phyloP scores from a whole-genome alignment of 2,888 invertebrate species.

The Matsumyia berberina region DNA sequence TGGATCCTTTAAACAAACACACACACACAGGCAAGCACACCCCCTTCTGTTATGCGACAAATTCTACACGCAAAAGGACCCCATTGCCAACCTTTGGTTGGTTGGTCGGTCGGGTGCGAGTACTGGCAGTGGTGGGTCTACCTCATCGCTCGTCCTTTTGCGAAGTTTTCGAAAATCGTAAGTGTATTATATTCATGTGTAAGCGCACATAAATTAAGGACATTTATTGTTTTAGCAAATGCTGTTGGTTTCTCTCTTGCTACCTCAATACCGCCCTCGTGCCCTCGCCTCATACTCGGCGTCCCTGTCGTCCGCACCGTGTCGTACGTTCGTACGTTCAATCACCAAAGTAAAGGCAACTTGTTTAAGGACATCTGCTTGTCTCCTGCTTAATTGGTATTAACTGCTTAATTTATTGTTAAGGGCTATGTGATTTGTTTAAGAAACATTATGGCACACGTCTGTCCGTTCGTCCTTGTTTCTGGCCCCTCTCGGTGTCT shows the following conservation, averaged over 20 bases:
- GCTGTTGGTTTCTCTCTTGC: constrained; percentile 67
- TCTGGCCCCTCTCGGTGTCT: background rate
- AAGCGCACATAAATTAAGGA: constrained; percentile 79
- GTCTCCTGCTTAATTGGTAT: constrained; percentile 83
- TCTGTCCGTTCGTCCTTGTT: constrained; percentile 51
- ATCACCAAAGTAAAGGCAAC: constrained; percentile 76
- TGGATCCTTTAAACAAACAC: constrained; percentile 71
- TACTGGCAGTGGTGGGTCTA: constrained; percentile 23
- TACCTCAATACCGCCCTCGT: background rate
- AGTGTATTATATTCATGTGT: constrained; percentile 76
- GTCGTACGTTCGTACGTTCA: constrained; percentile 47
- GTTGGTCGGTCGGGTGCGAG: constrained; percentile 2
- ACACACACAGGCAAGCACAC: constrained; percentile 4
- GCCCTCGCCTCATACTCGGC: background rate
- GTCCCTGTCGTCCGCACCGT: background rate
- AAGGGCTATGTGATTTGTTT: constrained; percentile 83
- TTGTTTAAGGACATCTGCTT: constrained; percentile 81
- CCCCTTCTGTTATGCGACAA: constrained; percentile 65
- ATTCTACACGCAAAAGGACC: constrained; percentile 69
- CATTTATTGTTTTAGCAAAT: constrained; percentile 78
- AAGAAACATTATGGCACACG: constrained; percentile 80
- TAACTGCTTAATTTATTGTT: constrained; percentile 83
- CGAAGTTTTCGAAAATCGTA: constrained; percentile 74
- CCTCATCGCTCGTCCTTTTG: constrained; percentile 54
- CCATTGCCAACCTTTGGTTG: constrained; percentile 73